A percentile compares a stretch with the other conserved stretches of the same genome.
Conservation (phyloP, 2,888 invertebrate species). For the Scaptomyza tumidula region DNA sequence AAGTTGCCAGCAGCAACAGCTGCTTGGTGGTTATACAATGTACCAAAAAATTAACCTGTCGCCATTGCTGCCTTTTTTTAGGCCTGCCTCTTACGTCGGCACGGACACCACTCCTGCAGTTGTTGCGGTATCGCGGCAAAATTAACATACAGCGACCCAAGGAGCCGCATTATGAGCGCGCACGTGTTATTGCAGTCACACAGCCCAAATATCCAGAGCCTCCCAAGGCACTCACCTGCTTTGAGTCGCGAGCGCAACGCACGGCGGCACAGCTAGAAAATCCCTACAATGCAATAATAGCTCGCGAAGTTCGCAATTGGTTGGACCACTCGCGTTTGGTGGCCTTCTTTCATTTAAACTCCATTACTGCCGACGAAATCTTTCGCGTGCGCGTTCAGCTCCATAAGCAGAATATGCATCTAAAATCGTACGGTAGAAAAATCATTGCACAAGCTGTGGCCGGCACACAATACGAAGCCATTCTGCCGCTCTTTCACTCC, state of each 20-base stretch:
- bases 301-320: constrained; percentile 89
- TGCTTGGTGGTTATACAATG: constrained; percentile 53
- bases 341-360: constrained; percentile 90
- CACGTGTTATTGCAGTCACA: constrained; percentile 88
- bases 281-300: constrained; percentile 90
- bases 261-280: constrained; percentile 85
- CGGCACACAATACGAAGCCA: constrained; percentile 88
- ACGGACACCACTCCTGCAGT: constrained; percentile 85
- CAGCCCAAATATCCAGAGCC: constrained; percentile 87
- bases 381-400: constrained; percentile 88
- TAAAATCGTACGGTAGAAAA: constrained; percentile 88
- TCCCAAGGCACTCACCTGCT: constrained; percentile 86
- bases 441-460: constrained; percentile 88
- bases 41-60: constrained; percentile 4
- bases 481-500: constrained; percentile 88
- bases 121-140: constrained; percentile 89
- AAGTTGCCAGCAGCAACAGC: constrained; percentile 3
- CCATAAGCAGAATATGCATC: constrained; percentile 88
- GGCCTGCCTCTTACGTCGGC: constrained; percentile 51
- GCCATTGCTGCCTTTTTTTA: constrained; percentile 21
- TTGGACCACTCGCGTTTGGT: constrained; percentile 90
- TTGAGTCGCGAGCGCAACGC: constrained; percentile 76
- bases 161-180: constrained; percentile 89
- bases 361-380: constrained; percentile 88
- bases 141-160: constrained; percentile 91